Base-by-base conservation (phyloP, 1,140 invertebrate species). In the Drosophila miranda region DNA sequence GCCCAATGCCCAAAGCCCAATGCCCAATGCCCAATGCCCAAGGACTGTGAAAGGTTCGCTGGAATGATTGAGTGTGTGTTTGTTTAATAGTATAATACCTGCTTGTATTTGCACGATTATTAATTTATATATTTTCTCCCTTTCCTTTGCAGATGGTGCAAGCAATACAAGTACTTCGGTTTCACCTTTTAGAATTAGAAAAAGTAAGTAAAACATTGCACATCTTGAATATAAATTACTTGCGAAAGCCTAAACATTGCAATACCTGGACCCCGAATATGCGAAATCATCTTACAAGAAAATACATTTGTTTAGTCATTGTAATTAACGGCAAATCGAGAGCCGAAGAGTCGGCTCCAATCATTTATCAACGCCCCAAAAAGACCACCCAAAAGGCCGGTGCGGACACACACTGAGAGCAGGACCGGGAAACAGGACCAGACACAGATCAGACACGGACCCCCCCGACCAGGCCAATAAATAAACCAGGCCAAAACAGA, bases 121-220 rank as follows among this genome's bases (percentile, higher is more conserved):
- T 6, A 5, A 26, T 11, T 28, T 26, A 2, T 11, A 19, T 34
- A 9, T 50, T 48, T 16, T 52, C 11, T 51, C 26, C 91, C n/a
- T 90, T 91, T 92, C 90, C 94, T 89, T 96, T 97, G 78, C 96
- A 99, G 98, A 99, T 99, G 99, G 98, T 99, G 91, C 99, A 99
- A 95, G 98, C 99, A 92, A 99, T 99, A 93, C 99, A 99, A 95
- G 99, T 99, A 90, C 95, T 99, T 93, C 96, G 99, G 94, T 99
- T 99, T 97, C 99, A 99, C 94, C 95, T 99, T 92, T 95, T 99
- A 94, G 99, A 99, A 94, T 95, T 99, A 94, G 99, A 99, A 98
- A 99, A 99, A 96, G 99, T 99, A 94, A 97, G 95, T 93, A 90
- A 50, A 50, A 8, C n/a, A 6, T 41, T 34, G 19, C 19, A 19